These are phyloP conservation scores for Tiliacea aurago DNA, from an alignment of 2,888 invertebrate species.

Conservation along the genomic window DNA sequence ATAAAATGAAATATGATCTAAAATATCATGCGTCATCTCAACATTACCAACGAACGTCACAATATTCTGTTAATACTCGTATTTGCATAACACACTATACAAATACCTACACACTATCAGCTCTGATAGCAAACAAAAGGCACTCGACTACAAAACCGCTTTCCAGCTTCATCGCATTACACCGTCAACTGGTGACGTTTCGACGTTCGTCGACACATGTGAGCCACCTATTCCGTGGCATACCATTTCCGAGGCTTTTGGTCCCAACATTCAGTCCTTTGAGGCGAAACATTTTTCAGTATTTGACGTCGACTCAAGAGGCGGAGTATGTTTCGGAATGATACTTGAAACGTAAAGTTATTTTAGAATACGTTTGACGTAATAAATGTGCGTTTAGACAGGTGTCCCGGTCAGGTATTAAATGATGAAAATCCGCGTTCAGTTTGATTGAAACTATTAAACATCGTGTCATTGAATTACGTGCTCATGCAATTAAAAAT, in stretches of 20 bases:
- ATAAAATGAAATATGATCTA: no score
- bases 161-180: conserved; percentile 44
- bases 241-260: conserved; percentile 70
- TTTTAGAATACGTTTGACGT: conserved; percentile 18
- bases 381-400: conserved; percentile 20
- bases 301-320: conserved; percentile 57
- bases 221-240: conserved; percentile 63
- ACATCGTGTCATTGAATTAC: not conserved
- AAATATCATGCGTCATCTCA: not conserved
- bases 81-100: conserved; percentile 27
- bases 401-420: not conserved
- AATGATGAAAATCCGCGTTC: not conserved
- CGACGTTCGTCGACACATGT: conserved; percentile 55
- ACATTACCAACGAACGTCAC: not conserved
- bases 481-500: not conserved
- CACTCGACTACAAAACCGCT: conserved; percentile 44
- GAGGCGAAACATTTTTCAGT: conserved; percentile 67
- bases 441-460: not conserved
- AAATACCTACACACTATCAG: conserved; percentile 27
- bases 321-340: conserved; percentile 44
- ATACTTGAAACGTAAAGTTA: conserved; percentile 43
- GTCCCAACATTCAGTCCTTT: conserved; percentile 63
- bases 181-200: conserved; percentile 52
- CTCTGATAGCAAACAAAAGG: conserved; percentile 50
- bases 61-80: not conserved